Evolutionary conservation across 1,140 invertebrate species (phyloP).

Genomic region (Sipha flava): DNA sequence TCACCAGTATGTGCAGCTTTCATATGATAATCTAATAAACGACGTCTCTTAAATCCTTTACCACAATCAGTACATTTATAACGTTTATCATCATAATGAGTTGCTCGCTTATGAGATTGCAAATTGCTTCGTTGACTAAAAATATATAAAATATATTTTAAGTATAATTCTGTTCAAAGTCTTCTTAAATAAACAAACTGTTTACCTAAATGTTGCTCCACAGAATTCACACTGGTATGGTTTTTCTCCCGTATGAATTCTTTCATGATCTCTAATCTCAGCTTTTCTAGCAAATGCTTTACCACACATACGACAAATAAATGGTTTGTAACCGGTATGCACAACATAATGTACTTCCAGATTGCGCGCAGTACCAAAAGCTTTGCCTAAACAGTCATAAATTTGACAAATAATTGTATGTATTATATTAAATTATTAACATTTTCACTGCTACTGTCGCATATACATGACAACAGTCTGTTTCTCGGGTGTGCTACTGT

Average conservation of each 20-base stretch:
- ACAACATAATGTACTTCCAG: slow-evolving; percentile 64
- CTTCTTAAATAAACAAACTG: neutral
- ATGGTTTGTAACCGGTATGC: slow-evolving; percentile 62
- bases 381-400: slow-evolving; percentile 51
- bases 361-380: slow-evolving; percentile 65
- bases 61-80: slow-evolving; percentile 60
- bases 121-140: slow-evolving; percentile 66
- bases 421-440: too few relatives aligned
- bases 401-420: too few relatives aligned
- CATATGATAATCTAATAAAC: slow-evolving; percentile 69
- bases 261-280: slow-evolving; percentile 66
- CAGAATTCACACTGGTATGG: slow-evolving; percentile 75
- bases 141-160: neutral
- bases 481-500: too few relatives aligned
- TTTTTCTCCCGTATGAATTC: slow-evolving; percentile 77
- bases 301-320: slow-evolving; percentile 58
- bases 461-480: too few relatives aligned
- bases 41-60: slow-evolving; percentile 63
- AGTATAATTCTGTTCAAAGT: neutral
- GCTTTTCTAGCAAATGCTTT: slow-evolving; percentile 67
- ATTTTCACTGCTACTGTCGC: too few relatives aligned
- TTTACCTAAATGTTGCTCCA: slow-evolving; percentile 56
- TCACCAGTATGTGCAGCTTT: slow-evolving; percentile 72
- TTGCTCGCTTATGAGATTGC: slow-evolving; percentile 67
- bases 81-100: slow-evolving; percentile 66